Evolutionary conservation across 1,140 invertebrate species (phyloP), one percentile per base, ranked within the genome.

Genomic region (Lepidurus apus): DNA sequence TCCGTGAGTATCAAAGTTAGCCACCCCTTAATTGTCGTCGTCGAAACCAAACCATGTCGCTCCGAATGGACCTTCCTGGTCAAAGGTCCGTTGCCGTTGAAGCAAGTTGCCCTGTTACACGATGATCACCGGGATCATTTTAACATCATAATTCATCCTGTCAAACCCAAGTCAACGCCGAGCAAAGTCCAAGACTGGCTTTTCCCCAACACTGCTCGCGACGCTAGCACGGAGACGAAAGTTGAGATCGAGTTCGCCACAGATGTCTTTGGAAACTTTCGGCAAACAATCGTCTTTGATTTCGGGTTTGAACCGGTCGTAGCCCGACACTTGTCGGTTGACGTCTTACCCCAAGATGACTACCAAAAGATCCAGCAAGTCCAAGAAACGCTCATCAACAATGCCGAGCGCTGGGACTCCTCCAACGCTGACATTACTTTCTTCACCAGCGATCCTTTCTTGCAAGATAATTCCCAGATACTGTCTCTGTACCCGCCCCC

Each of bases 221-320:
- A 47, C 17, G 80, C 81, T 26, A 83, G 82, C 78, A 83, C 82
- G 78, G 77, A 83, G 80, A 77, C 77, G 43, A 21, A 73, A 79
- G 77, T 79, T 79, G 82, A 80, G 84, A 87, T 95, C 43, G 85
- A 85, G 43, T 95, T 95, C 83, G 87, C 87, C 47, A 91, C 92
- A 0, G 88, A 90, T 77, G 90, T 92, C 78, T 94, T 92, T 84
- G 93, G 93, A 42, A 94, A 92, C 4, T 95, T 94, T 82, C 87
- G 91, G 1, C 93, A 95, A 84, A 89, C 91, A 1, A 85, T 95
- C 7, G 89, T 93, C 0, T 93, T 95, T 85, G 92, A 93, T 84
- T 92, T 94, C 84, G 91, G 91, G 1, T 84, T 84, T 53, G 89
- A 91, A 76, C 91, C 93, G 0, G 88, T 92, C 44, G 82, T 94